Percentiles rank a stretch among this genome's conserved stretches.
Conservation (phyloP, 1,140 invertebrate species). For the Coptotermes formosanus region DNA sequence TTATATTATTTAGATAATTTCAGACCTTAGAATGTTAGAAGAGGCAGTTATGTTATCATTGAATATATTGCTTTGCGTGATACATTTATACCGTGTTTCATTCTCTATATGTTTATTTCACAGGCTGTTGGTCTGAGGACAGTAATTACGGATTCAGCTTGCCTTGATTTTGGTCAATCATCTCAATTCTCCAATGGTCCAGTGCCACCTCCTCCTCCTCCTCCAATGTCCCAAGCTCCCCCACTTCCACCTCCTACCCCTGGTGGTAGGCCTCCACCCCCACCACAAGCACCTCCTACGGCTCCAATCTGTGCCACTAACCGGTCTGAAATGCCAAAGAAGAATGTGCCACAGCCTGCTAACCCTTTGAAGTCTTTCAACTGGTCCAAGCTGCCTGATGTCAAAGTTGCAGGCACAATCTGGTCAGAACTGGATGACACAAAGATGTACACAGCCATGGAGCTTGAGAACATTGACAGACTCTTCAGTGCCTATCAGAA, state of each 20-base stretch:
- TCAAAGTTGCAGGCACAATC: slow-evolving; percentile 78
- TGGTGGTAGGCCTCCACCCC: slow-evolving; percentile 51
- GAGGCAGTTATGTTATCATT: no score
- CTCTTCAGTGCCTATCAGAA: slow-evolving; percentile 95
- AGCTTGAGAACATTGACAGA: slow-evolving; percentile 88
- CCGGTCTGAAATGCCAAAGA: slow-evolving; percentile 50
- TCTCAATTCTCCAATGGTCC: slow-evolving; percentile 44
- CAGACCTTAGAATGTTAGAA: no score
- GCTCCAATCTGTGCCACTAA: slow-evolving; percentile 32
- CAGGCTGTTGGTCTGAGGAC: slow-evolving; percentile 40
- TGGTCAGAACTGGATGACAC: slow-evolving; percentile 94
- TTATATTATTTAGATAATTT: no score
- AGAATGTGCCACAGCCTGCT: slow-evolving; percentile 84
- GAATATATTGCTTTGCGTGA: no score
- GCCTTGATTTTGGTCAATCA: not conserved
- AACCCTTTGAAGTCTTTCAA: slow-evolving; percentile 96
- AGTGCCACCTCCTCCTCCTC: slow-evolving; percentile 51
- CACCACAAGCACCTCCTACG: slow-evolving; percentile 38
- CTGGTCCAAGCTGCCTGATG: slow-evolving; percentile 92
- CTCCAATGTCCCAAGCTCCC: slow-evolving; percentile 47
- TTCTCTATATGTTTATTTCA: slow-evolving; percentile 23
- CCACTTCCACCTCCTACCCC: slow-evolving; percentile 40
- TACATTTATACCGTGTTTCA: not conserved
- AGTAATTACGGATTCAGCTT: not conserved
- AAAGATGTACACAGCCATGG: slow-evolving; percentile 88